These are phyloP conservation scores for Seriola dumerili DNA, from an alignment of 2,113 vertebrate genomes.

Conservation along the genomic window DNA sequence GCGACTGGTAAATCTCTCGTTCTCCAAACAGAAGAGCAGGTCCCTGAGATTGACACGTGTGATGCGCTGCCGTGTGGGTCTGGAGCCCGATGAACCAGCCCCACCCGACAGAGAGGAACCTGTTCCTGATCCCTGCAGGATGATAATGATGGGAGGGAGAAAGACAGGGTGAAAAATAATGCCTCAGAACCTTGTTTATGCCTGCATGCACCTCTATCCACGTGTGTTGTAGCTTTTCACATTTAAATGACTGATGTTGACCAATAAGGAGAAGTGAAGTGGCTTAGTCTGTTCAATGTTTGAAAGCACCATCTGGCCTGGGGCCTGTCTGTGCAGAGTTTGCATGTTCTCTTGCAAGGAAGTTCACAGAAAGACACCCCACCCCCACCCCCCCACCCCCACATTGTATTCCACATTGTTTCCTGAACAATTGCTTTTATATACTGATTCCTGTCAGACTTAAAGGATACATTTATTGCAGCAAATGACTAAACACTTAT, in stretches of 20 bases:
- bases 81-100: constrained; percentile 89
- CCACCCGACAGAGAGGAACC: constrained; percentile 87
- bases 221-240: background rate
- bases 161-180: background rate
- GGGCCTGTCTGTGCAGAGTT: background rate
- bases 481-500: background rate
- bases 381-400: too few species aligned
- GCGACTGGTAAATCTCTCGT: constrained; percentile 94
- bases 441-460: background rate
- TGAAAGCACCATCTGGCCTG: background rate
- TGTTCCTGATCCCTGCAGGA: constrained; percentile 89
- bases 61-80: constrained; percentile 96
- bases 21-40: constrained; percentile 99
- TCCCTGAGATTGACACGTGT: constrained; percentile 99
- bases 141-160: constrained; percentile 5
- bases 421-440: background rate
- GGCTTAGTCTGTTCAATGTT: background rate
- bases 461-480: background rate
- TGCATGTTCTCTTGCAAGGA: background rate
- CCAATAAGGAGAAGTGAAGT: background rate
- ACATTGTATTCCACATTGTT: background rate
- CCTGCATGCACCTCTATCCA: background rate
- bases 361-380: too few species aligned
- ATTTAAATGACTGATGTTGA: background rate
- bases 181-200: background rate